Base-by-base conservation (phyloP, 2,888 invertebrate species). In the Drosophila meridiana region DNA sequence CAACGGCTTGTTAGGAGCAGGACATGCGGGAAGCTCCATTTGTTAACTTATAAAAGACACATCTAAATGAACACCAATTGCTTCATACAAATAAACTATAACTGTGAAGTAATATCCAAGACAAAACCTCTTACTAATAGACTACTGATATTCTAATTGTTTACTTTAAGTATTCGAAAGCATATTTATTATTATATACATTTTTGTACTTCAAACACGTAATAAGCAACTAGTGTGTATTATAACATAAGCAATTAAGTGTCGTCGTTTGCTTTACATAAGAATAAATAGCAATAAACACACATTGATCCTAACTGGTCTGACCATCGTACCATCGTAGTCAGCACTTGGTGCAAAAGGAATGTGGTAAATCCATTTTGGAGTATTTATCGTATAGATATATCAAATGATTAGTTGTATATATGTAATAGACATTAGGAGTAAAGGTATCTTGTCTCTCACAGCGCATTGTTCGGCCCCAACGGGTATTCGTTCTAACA, bases 1-100 rank as follows among this genome's bases (percentile, higher is more conserved):
- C 92, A 73, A 90, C 93, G 74, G 91, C 92, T 80, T 93, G 93
- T 89, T 92, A 92, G 83, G 82, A 40, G 55, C 42, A 68, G 14
- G 50, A 59, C 32, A 42, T 38, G 55, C 45, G 36, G 59, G 11
- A 47, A 47, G 36, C 45, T 42, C n/a, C 34, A 45, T 11, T 59
- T 26, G 48, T 14, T 36, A 59, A 30, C 3, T 42, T 43, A 43
- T n/a, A 30, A 36, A 63, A 53, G 40, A 50, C 38, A 59, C 32
- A 43, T 58, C 32, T 30, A n/a, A 64, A 50, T 53, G 28, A 48
- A 42, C 20, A 30, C 20, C 38, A 67, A 48, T 28, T 40, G 42
- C 40, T 68, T 20, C 6, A 26, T 36, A 9, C 13, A n/a, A 68
- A 38, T 56, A 20, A 26, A 48, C 34, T 9, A 26, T 38, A 53